Evolutionary conservation across 2,888 invertebrate species (phyloP), one percentile per base, ranked within the genome.

Genomic region (Leptogaster cylindrica): DNA sequence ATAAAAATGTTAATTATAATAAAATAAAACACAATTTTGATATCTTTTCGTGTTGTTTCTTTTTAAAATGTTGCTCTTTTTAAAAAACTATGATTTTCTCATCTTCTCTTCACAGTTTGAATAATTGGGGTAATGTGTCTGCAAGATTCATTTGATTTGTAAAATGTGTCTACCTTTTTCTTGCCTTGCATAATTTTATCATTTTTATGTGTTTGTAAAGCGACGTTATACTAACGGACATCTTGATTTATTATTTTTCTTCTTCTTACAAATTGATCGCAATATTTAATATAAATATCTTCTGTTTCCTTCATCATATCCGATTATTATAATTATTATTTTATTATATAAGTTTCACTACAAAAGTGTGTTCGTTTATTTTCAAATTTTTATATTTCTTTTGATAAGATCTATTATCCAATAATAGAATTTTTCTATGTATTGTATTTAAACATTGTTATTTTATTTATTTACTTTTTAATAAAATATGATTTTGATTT

Each of bases 191-290:
- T 64, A 8, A 12, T 18, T 55, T 33, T 46, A 27, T 46, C 14
- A 27, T 28, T 46, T 52, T 18, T 67, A 46, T 65, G 33, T 25
- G 10, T 23, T 44, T 6, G 52, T 65, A 69, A 69, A 69, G 69
- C 69, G 69, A 69, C 67, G 69, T 65, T 69, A 69, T 41, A 41
- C 65, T 69, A 67, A 67, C 69, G 69, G 69, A 67, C 65, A 67
- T 63, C 41, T 66, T 44, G 20, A 52, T n/a, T n/a, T n/a, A n/a
- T n/a, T n/a, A n/a, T n/a, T n/a, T n/a, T n/a, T n/a, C n/a, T 51
- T 46, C n/a, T 44, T 27, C 39, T 27, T 44, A 20, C 20, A 51
- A 66, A 44, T n/a, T 28, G 27, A 66, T 55, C 39, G 44, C 14
- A 52, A 65, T 65, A 65, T 50, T 41, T 51, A 65, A 51, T 50